Percentiles rank a stretch among this genome's conserved stretches.
phyloP scores from a whole-genome alignment of 2,797 vertebrate genomes.

The Pagetopsis macropterus region DNA sequence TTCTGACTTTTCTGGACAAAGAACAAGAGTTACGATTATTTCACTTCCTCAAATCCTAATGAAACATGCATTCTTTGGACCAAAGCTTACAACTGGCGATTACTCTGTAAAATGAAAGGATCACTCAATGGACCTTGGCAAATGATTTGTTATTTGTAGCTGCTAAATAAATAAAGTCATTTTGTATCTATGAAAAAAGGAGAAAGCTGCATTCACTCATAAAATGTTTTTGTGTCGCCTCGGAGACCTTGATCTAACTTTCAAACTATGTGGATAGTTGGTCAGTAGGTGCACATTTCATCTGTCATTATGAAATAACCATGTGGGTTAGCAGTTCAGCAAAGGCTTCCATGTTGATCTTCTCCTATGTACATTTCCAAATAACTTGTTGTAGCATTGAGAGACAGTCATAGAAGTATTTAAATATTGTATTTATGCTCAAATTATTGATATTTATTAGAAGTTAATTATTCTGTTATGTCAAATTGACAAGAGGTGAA shows the following conservation, averaged over 20 bases:
- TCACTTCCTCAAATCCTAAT: background rate
- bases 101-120: background rate
- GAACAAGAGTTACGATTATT: background rate
- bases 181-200: background rate
- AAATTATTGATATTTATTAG: too few species aligned
- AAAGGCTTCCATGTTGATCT: background rate
- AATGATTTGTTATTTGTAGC: background rate
- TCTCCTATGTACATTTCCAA: background rate
- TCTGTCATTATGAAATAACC: background rate
- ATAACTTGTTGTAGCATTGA: too few species aligned
- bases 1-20: constrained; percentile 89
- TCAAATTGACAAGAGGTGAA: background rate
- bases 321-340: background rate
- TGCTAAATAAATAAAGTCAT: background rate
- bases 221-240: background rate
- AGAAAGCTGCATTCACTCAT: background rate
- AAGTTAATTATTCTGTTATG: background rate
- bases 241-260: background rate
- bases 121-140: background rate
- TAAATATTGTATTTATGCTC: background rate
- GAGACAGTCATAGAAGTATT: too few species aligned
- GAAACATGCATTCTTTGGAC: background rate
- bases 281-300: background rate
- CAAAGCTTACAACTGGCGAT: constrained; percentile 1
- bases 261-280: background rate